These are phyloP conservation scores for Paramormyrops hopkinsi DNA, from an alignment of 2,797 vertebrate genomes.

Conservation along the genomic window DNA sequence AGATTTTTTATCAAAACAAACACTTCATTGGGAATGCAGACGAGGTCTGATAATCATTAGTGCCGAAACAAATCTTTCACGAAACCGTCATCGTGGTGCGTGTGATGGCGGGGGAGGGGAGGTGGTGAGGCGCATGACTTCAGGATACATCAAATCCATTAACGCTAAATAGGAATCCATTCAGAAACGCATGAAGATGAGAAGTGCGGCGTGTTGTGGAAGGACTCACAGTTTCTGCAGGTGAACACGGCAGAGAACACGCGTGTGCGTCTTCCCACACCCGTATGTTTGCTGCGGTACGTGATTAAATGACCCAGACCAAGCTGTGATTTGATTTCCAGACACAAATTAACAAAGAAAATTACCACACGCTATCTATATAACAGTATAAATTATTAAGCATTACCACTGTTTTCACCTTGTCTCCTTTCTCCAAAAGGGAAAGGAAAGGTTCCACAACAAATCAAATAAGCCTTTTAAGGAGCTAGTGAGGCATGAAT, in stretches of 20 bases:
- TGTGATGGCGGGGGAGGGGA: slow-evolving; percentile 48
- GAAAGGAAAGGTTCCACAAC: neutral
- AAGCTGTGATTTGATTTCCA: slow-evolving; percentile 66
- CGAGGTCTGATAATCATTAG: slow-evolving; percentile 61
- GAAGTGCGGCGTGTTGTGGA: slow-evolving; percentile 38
- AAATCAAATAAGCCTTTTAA: neutral
- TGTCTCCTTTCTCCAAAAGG: neutral
- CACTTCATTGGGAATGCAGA: slow-evolving; percentile 68
- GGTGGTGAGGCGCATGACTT: slow-evolving; percentile 31
- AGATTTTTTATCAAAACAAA: slow-evolving; percentile 70
- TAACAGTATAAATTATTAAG: slow-evolving; percentile 56
- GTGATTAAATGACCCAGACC: slow-evolving; percentile 63
- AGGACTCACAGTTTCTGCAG: slow-evolving; percentile 40
- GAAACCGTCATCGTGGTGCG: slow-evolving; percentile 50
- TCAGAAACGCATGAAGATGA: slow-evolving; percentile 38
- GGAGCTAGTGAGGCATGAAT: neutral
- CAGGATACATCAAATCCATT: slow-evolving; percentile 50
- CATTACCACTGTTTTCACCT: slow-evolving; percentile 59
- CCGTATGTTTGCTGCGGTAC: slow-evolving; percentile 61
- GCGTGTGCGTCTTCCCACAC: slow-evolving; percentile 29
- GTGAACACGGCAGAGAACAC: neutral
- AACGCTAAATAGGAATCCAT: slow-evolving; percentile 41
- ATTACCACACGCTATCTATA: slow-evolving; percentile 39
- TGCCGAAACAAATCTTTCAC: slow-evolving; percentile 24
- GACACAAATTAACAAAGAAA: slow-evolving; percentile 61